These are phyloP conservation scores for Agonum fuliginosum DNA, from an alignment of 2,888 invertebrate genomes.

Conservation along the genomic window DNA sequence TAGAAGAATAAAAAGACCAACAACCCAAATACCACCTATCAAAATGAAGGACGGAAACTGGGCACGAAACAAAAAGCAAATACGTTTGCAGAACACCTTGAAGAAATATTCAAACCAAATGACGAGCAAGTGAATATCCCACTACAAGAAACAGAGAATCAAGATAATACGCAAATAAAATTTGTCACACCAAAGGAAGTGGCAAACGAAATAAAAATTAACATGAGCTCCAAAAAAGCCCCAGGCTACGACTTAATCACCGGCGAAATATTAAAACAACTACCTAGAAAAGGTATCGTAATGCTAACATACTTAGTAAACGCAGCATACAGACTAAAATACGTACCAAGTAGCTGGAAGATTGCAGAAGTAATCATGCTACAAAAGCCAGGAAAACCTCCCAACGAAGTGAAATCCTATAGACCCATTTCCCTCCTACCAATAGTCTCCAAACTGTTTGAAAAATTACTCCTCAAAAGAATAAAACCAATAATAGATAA, in stretches of 20 bases:
- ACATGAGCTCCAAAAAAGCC: constrained; percentile 60
- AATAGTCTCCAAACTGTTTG: neutral
- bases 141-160: neutral
- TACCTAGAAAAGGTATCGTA: too few relatives aligned
- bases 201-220: constrained; percentile 34
- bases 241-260: constrained; percentile 64
- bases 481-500: constrained; percentile 43
- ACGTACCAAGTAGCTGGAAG: constrained; percentile 65
- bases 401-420: constrained; percentile 62
- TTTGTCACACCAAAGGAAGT: constrained; percentile 13
- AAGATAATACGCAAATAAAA: neutral
- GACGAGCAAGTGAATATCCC: neutral
- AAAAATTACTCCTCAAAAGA: too few relatives aligned
- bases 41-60: too few relatives aligned
- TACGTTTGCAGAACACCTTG: too few relatives aligned
- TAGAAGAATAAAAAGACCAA: too few relatives aligned
- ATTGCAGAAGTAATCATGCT: constrained; percentile 45
- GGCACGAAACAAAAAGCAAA: too few relatives aligned
- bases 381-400: constrained; percentile 59
- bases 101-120: too few relatives aligned
- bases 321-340: constrained; percentile 61
- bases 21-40: too few relatives aligned
- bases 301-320: too few relatives aligned
- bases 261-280: too few relatives aligned
- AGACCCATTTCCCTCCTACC: constrained; percentile 63